Conservation (phyloP, 2,797 vertebrate species). For the Antennarius maculatus region DNA sequence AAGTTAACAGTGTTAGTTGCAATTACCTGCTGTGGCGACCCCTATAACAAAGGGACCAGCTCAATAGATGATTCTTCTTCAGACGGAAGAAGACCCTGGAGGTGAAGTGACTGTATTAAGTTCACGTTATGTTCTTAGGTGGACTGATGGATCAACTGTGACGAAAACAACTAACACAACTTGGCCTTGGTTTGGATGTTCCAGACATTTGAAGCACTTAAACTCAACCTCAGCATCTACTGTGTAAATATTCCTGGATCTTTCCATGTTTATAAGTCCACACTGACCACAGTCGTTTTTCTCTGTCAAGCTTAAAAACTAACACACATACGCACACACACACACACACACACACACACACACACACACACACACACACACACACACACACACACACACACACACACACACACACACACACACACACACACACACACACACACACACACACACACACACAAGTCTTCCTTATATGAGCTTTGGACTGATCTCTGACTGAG, state of each 20-base stretch:
- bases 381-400: too few species aligned
- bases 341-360: conserved; percentile 36
- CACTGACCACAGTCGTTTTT: conserved; percentile 43
- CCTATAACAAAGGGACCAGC: too few species aligned
- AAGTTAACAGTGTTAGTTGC: too few species aligned
- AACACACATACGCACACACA: conserved; percentile 27
- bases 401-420: neutral
- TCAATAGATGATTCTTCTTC: too few species aligned
- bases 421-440: conserved; percentile 29
- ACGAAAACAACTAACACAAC: too few species aligned
- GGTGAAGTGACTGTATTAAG: too few species aligned
- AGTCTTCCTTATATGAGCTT: conserved; percentile 48
- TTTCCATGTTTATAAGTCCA: conserved; percentile 26
- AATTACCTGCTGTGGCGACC: too few species aligned
- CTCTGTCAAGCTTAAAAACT: conserved; percentile 1
- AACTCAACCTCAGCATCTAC: neutral
- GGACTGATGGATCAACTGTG: too few species aligned
- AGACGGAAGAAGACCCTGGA: too few species aligned
- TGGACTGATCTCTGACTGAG: conserved; percentile 69
- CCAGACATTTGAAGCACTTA: too few species aligned
- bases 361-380: conserved; percentile 13
- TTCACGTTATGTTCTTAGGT: too few species aligned
- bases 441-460: conserved; percentile 29
- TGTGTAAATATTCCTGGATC: conserved; percentile 41
- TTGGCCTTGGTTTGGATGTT: too few species aligned